Evolutionary conservation across 2,888 invertebrate species (phyloP).

Genomic region (Mesodorylaimus sp.): DNA sequence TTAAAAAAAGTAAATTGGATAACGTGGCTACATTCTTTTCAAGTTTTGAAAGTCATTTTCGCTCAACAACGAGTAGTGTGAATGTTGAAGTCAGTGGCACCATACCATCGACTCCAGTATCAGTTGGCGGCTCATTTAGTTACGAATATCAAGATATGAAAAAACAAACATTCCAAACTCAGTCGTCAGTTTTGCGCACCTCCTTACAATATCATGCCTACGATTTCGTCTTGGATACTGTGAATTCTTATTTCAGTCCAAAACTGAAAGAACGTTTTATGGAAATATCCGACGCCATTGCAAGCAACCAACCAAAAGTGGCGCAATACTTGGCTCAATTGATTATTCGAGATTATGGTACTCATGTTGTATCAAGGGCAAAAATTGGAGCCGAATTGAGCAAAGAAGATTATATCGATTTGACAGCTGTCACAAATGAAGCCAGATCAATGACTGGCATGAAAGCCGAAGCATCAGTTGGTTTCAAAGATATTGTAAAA

Average conservation of each 20-base stretch:
- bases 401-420: slow-evolving; percentile 3
- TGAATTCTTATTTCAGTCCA: too few species aligned
- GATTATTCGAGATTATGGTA: slow-evolving; percentile 2
- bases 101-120: too few species aligned
- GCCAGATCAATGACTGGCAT: neutral
- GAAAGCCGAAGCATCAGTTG: neutral
- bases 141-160: too few species aligned
- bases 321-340: neutral
- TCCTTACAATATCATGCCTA: too few species aligned
- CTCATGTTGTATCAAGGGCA: neutral
- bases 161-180: too few species aligned
- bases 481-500: too few species aligned
- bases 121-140: too few species aligned
- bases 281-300: neutral
- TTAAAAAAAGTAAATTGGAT: neutral
- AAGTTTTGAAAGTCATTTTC: neutral
- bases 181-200: too few species aligned
- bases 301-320: neutral
- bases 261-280: neutral
- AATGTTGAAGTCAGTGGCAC: neutral
- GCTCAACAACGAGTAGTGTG: neutral
- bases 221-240: too few species aligned
- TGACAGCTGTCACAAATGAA: neutral
- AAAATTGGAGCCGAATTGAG: neutral
- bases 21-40: neutral